Conservation (phyloP, 2,797 vertebrate genomes). For the Tiaroga cobitis region DNA sequence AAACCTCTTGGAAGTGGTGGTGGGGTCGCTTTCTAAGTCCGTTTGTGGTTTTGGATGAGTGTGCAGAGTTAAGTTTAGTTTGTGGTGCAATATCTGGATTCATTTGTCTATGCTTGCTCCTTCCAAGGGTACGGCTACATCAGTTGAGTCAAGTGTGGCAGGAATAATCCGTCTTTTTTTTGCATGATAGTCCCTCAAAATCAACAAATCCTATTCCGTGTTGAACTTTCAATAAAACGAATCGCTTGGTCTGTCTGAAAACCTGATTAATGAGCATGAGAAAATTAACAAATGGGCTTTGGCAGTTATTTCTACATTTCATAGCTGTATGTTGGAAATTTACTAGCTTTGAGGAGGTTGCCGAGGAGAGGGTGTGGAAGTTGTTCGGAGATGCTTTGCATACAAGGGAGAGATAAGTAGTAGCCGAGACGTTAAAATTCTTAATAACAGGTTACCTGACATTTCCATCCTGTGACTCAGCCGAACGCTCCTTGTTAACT, state of each 20-base stretch:
- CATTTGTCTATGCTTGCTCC: constrained; percentile 39
- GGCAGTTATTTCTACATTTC: background rate
- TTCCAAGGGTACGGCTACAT: constrained; percentile 31
- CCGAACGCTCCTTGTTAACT: constrained; percentile 50
- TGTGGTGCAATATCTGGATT: constrained; percentile 29
- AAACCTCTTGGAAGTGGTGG: constrained; percentile 45
- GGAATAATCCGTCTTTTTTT: constrained; percentile 1
- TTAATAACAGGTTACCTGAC: constrained; percentile 58
- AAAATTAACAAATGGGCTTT: constrained; percentile 9
- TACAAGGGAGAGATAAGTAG: constrained; percentile 36
- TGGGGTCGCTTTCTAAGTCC: constrained; percentile 52
- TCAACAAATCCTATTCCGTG: constrained; percentile 3
- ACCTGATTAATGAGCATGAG: constrained; percentile 2
- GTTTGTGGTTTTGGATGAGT: constrained; percentile 40
- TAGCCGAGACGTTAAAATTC: constrained; percentile 51
- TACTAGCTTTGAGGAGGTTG: constrained; percentile 18
- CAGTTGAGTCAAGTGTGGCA: constrained; percentile 9
- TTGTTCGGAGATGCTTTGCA: constrained; percentile 40
- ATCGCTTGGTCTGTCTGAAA: background rate
- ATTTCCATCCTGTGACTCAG: constrained; percentile 61
- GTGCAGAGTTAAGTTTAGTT: constrained; percentile 41
- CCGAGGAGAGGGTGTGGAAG: constrained; percentile 9
- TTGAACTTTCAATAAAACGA: background rate
- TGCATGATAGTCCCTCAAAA: constrained; percentile 15
- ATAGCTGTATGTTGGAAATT: constrained; percentile 2